phyloP scores from a whole-genome alignment of 2,888 invertebrate species.

The Zootermopsis nevadensis region DNA sequence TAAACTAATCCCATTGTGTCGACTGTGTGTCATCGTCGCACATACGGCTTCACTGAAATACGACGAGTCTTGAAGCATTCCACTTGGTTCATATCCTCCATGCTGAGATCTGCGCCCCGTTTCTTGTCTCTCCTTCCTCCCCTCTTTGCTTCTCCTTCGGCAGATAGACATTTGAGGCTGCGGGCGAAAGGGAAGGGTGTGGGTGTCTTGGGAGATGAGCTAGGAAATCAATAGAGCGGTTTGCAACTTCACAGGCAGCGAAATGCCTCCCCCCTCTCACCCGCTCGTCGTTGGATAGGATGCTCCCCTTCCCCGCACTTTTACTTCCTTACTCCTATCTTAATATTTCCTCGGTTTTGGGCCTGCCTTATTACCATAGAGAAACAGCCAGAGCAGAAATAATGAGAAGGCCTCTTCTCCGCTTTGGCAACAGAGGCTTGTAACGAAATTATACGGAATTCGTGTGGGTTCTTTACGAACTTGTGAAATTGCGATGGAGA shows the following conservation, averaged over 20 bases:
- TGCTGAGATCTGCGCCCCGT: slow-evolving; percentile 3
- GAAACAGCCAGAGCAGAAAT: slow-evolving; percentile 34
- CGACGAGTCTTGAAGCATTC: not conserved
- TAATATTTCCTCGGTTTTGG: slow-evolving; percentile 39
- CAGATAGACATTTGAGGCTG: slow-evolving; percentile 47
- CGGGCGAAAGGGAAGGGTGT: slow-evolving; percentile 13
- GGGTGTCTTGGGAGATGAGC: slow-evolving; percentile 48
- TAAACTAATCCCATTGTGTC: slow-evolving; percentile 4
- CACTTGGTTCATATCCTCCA: slow-evolving; percentile 4
- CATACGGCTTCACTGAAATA: slow-evolving; percentile 22
- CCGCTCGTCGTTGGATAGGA: not conserved
- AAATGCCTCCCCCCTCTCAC: not conserved
- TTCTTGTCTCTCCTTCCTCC: not conserved
- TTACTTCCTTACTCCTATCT: slow-evolving; percentile 42
- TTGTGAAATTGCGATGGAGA: not conserved
- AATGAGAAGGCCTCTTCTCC: slow-evolving; percentile 10
- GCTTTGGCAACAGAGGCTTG: not conserved
- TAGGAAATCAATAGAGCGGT: slow-evolving; percentile 47
- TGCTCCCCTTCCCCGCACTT: not conserved
- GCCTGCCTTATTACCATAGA: slow-evolving; percentile 32
- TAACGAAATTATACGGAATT: not conserved
- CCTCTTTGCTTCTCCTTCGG: slow-evolving; percentile 27
- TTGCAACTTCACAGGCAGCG: slow-evolving; percentile 40
- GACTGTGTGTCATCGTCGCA: not conserved
- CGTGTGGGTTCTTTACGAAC: not conserved